Evolutionary conservation across 1,140 invertebrate genomes (phyloP).

Genomic region (Panonychus citri): DNA sequence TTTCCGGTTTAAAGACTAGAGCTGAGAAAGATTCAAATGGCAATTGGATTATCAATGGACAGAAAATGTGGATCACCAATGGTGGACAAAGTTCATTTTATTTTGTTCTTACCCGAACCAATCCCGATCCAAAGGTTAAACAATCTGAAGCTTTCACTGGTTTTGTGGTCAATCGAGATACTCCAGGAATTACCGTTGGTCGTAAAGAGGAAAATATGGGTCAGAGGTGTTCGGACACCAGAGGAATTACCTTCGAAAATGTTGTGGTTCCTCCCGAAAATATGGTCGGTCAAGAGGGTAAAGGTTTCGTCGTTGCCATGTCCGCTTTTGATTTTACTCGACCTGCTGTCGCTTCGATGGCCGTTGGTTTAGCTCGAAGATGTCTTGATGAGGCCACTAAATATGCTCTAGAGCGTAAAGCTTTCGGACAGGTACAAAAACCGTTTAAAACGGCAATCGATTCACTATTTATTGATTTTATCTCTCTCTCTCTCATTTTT

Average conservation of each 20-base stretch:
- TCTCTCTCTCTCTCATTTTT: too few relatives aligned
- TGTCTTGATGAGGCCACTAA: slow-evolving; percentile 77
- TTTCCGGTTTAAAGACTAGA: slow-evolving; percentile 61
- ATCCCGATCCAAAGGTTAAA: slow-evolving; percentile 69
- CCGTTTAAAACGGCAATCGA: too few relatives aligned
- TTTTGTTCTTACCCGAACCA: slow-evolving; percentile 75
- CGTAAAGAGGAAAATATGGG: slow-evolving; percentile 94
- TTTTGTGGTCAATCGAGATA: slow-evolving; percentile 78
- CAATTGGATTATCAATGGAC: slow-evolving; percentile 73
- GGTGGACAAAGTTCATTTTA: slow-evolving; percentile 91
- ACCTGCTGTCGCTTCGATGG: slow-evolving; percentile 65
- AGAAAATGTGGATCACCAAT: slow-evolving; percentile 99
- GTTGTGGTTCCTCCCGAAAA: slow-evolving; percentile 90
- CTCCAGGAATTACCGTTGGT: slow-evolving; percentile 44
- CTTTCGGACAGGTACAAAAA: slow-evolving; percentile 50
- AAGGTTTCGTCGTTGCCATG: slow-evolving; percentile 90
- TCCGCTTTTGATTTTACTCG: slow-evolving; percentile 79
- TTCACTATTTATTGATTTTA: too few relatives aligned
- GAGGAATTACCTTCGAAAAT: slow-evolving; percentile 91
- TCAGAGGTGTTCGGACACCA: slow-evolving; percentile 80
- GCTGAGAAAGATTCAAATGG: slow-evolving; percentile 79
- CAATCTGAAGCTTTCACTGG: slow-evolving; percentile 79
- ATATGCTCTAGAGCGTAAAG: slow-evolving; percentile 74
- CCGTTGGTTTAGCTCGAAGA: slow-evolving; percentile 57
- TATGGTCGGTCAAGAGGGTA: slow-evolving; percentile 44